These are phyloP conservation scores for Crotalus horridus DNA, from an alignment of 2,113 vertebrate species.

Conservation along the genomic window DNA sequence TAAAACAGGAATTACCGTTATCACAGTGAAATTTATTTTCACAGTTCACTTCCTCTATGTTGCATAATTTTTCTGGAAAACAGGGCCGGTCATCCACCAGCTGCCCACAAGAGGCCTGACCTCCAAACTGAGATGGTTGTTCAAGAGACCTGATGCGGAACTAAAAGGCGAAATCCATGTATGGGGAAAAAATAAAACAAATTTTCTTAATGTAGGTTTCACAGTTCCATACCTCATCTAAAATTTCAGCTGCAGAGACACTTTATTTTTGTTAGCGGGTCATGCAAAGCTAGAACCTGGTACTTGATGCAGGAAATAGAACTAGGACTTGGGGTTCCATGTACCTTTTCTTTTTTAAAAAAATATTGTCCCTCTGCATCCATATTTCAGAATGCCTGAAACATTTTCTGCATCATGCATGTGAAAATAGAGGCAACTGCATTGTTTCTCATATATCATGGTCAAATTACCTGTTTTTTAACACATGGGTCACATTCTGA, in stretches of 20 bases:
- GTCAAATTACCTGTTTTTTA: slow-evolving; percentile 70
- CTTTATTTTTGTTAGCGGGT: neutral
- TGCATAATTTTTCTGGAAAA: slow-evolving; percentile 73
- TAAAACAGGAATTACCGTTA: slow-evolving; percentile 64
- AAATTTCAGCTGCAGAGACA: neutral
- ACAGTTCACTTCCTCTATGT: slow-evolving; percentile 71
- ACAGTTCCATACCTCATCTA: neutral
- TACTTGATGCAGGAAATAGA: neutral
- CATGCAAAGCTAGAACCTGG: neutral
- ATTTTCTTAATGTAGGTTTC: neutral
- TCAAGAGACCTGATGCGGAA: slow-evolving; percentile 70
- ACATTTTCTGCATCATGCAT: neutral
- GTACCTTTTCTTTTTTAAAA: neutral
- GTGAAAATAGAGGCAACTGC: neutral
- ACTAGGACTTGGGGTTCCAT: neutral
- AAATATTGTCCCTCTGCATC: neutral
- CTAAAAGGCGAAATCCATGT: slow-evolving; percentile 53
- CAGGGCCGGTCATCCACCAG: slow-evolving; percentile 73
- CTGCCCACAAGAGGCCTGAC: slow-evolving; percentile 68
- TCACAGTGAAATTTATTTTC: slow-evolving; percentile 76
- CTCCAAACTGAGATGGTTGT: slow-evolving; percentile 79
- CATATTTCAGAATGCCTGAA: neutral
- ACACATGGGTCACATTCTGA: slow-evolving; percentile 76
- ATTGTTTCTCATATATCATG: neutral
- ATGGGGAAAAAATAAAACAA: neutral